Conservation (phyloP, 2,113 vertebrate genomes). For the Calyptomena viridis region DNA sequence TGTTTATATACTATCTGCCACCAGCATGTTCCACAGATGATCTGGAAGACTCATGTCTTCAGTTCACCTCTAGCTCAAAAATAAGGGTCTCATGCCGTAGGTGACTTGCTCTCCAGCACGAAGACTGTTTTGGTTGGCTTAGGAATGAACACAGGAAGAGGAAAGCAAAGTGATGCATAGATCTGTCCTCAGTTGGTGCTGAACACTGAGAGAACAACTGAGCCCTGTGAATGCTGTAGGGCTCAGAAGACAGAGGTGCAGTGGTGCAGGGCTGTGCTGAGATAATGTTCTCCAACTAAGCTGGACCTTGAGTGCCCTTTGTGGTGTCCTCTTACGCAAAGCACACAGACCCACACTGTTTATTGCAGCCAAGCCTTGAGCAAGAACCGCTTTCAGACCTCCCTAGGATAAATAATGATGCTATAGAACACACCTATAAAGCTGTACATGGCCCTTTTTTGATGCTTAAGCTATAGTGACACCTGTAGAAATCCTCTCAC, state of each 20-base stretch:
- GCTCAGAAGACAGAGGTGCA: not conserved
- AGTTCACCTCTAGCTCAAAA: constrained; percentile 11
- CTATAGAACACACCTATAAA: not conserved
- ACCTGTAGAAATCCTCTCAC: not conserved
- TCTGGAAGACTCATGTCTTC: not conserved
- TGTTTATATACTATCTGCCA: constrained; percentile 45
- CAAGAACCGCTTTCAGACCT: not conserved
- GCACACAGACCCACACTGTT: not conserved
- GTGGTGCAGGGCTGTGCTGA: not conserved
- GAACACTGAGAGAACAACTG: not conserved
- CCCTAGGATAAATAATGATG: not conserved
- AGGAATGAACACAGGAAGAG: not conserved
- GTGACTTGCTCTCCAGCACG: not conserved
- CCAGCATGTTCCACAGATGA: constrained; percentile 49
- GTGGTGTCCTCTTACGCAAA: not conserved
- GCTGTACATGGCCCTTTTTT: not conserved
- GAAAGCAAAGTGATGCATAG: not conserved
- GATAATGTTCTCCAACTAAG: not conserved
- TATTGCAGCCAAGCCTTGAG: not conserved
- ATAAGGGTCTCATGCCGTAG: constrained; percentile 5
- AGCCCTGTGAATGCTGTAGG: not conserved
- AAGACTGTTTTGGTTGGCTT: not conserved
- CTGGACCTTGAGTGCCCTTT: not conserved
- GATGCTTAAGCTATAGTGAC: not conserved
- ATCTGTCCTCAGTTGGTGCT: not conserved